phyloP scores from a whole-genome alignment of 1,140 invertebrate genomes.

The Lepidurus apus region DNA sequence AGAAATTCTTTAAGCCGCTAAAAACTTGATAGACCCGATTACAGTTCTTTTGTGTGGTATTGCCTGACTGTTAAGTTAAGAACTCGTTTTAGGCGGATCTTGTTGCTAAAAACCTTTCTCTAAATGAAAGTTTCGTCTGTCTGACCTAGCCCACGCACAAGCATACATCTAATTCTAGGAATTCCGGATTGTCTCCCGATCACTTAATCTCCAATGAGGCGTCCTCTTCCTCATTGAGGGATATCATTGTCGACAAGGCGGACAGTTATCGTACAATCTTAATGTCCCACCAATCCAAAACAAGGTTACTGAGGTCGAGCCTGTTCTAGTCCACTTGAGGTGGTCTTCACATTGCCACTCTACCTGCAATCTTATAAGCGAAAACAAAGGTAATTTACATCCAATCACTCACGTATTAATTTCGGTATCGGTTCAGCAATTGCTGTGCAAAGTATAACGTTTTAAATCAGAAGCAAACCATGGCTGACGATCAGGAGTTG shows the following conservation, averaged over 20 bases:
- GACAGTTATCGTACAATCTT: not conserved
- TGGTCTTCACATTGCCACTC: not conserved
- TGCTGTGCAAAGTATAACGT: no score
- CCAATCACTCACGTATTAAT: not conserved
- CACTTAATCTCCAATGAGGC: not conserved
- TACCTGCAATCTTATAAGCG: not conserved
- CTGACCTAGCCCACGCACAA: not conserved
- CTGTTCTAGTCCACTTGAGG: not conserved
- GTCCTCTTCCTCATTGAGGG: not conserved
- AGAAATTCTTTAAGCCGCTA: no score
- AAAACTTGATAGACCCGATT: no score
- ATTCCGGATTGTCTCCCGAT: not conserved
- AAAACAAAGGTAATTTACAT: not conserved
- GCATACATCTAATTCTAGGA: not conserved
- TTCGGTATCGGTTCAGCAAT: not conserved
- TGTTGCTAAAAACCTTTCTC: not conserved
- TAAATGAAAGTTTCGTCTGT: not conserved
- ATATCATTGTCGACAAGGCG: not conserved
- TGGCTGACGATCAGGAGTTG: constrained; percentile 3
- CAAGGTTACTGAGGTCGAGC: not conserved
- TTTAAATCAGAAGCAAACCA: not conserved
- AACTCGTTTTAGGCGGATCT: not conserved
- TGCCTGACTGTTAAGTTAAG: not conserved
- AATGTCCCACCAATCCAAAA: not conserved
- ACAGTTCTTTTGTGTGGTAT: not conserved